Conservation (phyloP, 2,888 invertebrate species). For the Chymomyza procnemis region DNA sequence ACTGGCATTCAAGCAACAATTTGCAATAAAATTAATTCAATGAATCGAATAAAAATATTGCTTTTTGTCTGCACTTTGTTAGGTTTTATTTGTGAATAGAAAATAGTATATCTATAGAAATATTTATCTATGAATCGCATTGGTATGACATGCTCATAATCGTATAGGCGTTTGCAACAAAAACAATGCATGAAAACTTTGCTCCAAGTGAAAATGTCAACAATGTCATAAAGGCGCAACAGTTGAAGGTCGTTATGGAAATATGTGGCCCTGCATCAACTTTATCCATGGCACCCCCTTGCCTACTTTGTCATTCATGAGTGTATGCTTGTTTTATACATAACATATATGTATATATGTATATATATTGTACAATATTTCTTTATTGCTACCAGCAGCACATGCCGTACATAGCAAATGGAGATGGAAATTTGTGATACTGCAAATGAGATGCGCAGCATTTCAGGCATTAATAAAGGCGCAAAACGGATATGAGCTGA, state of each 20-base stretch:
- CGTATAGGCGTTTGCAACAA: background rate
- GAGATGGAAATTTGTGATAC: constrained; percentile 11
- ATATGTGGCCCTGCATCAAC: background rate
- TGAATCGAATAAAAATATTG: background rate
- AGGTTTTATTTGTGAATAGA: background rate
- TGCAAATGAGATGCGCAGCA: constrained; percentile 8
- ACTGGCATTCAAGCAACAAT: background rate
- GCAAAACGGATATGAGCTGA: constrained; percentile 5
- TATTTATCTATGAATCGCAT: background rate
- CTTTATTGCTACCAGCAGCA: background rate
- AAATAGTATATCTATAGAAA: background rate
- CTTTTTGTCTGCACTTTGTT: background rate
- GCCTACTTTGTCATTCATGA: background rate
- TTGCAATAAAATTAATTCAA: background rate
- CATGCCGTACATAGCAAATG: background rate
- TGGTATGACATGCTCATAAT: background rate
- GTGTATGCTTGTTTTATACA: background rate
- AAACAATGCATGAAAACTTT: background rate
- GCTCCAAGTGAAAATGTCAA: constrained; percentile 9
- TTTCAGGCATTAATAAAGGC: constrained; percentile 9
- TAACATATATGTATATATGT: no score
- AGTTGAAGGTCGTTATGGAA: constrained; percentile 1
- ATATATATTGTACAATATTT: no score
- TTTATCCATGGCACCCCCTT: background rate
- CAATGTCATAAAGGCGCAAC: constrained; percentile 20